Percentiles rank a stretch among this genome's conserved stretches.
Conservation (phyloP, 2,113 vertebrate species). For the Hippocampus zosterae region DNA sequence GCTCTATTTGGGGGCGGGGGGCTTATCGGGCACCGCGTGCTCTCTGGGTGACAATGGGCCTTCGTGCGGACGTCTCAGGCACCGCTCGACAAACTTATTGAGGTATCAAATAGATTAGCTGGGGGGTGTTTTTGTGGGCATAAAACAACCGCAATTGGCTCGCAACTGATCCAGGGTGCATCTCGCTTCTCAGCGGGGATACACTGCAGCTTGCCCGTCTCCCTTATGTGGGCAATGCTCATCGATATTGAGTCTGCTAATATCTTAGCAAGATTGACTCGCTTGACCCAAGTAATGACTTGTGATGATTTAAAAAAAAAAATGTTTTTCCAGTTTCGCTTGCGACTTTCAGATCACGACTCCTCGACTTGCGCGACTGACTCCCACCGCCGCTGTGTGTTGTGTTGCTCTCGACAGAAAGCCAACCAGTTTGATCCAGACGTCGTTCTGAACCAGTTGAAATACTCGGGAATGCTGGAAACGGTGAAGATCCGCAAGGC, state of each 20-base stretch:
- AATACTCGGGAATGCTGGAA: constrained; percentile 90
- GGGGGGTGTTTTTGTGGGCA: not conserved
- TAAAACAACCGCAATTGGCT: not conserved
- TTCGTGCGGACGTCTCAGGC: constrained; percentile 24
- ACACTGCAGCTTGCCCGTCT: not conserved
- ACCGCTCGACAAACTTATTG: not conserved
- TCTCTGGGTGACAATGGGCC: constrained; percentile 48
- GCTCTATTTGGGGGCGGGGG: constrained; percentile 17
- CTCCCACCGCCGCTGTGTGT: not conserved
- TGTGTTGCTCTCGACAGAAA: constrained; percentile 60
- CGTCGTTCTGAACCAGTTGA: constrained; percentile 85
- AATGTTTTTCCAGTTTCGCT: no score
- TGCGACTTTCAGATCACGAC: no score
- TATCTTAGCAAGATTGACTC: no score
- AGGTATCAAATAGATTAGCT: not conserved
- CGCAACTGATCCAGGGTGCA: not conserved
- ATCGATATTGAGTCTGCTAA: no score
- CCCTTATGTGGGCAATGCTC: no score
- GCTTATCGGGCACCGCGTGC: constrained; percentile 28
- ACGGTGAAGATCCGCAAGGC: constrained; percentile 88
- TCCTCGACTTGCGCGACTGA: not conserved
- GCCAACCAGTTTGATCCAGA: constrained; percentile 79
- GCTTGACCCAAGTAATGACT: no score
- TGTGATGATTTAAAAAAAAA: no score
- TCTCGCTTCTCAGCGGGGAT: no score